Base-by-base conservation (phyloP, 2,888 invertebrate species). In the Hirtodrosophila confusa region DNA sequence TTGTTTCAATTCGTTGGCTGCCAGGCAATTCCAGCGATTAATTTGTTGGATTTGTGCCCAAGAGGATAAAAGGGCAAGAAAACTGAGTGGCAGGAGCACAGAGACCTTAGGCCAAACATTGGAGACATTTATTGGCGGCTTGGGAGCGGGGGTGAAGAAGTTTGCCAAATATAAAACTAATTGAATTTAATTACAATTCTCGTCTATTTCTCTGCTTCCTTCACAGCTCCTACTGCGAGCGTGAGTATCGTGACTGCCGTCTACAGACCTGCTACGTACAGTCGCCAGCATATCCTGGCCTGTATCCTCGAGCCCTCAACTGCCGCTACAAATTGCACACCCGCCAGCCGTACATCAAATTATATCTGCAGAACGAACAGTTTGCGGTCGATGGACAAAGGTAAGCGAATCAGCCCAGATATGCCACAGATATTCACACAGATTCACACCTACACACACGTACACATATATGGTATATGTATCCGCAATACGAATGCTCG, bases 201-300 rank as follows among this genome's bases (percentile, higher is more conserved):
- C 1, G 10, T 49, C 8, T 24, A 27, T 31, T n/a, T n/a, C 9
- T 12, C 8, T 44, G n/a, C 44, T 39, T 37, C 48, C 35, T 60
- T 64, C 92, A 55, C 91, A 96, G 96, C 83, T 96, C 96, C 49
- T 97, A 97, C 90, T 97, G 97, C 90, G 97, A 97, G 90, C 93
- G 97, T 58, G 95, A 96, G 74, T 97, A 97, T 92, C 93, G 96
- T 50, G 97, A 97, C 90, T 97, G 97, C 89, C 94, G 96, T 12
- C 93, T 97, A 27, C 97, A 97, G 91, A 97, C 97, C 4, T 98
- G 98, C 92, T 97, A 97, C 92, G 97, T 98, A 3, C 97, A 98
- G 91, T 97, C 97, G 10, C 97, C 98, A 3, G 97, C 97, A 6
- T 97, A 97, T 91, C 97, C 97, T 11, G 97, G 97, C 39, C 95